These are phyloP conservation scores for Phania funesta DNA, from an alignment of 2,888 invertebrate species.

Conservation along the genomic window DNA sequence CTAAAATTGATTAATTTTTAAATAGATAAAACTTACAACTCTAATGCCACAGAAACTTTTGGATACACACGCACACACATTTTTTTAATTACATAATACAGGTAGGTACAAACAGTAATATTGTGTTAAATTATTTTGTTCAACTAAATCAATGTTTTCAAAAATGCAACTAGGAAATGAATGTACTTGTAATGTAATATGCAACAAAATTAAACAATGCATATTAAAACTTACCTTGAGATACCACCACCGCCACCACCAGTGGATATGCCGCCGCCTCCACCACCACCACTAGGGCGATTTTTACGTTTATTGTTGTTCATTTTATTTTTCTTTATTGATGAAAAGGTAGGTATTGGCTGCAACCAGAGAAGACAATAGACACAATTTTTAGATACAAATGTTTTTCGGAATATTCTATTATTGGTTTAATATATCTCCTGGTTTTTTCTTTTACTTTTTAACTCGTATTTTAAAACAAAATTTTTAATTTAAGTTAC, in stretches of 20 bases:
- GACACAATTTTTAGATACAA: slow-evolving; percentile 50
- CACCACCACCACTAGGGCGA: slow-evolving; percentile 84
- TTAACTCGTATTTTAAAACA: neutral
- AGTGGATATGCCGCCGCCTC: slow-evolving; percentile 65
- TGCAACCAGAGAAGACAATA: slow-evolving; percentile 55
- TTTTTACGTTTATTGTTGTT: slow-evolving; percentile 90
- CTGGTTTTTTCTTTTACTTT: neutral
- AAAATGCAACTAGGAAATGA: slow-evolving; percentile 40
- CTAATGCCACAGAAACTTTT: slow-evolving; percentile 25
- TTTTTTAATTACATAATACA: slow-evolving; percentile 51
- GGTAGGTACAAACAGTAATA: neutral
- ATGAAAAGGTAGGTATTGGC: slow-evolving; percentile 46
- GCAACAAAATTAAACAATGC: slow-evolving; percentile 12
- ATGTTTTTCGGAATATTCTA: slow-evolving; percentile 23
- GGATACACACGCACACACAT: slow-evolving; percentile 26
- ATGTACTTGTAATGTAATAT: slow-evolving; percentile 13
- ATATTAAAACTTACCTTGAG: slow-evolving; percentile 58
- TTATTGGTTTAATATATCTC: neutral
- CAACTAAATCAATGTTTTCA: neutral
- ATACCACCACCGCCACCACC: slow-evolving; percentile 71
- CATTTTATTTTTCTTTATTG: slow-evolving; percentile 63
- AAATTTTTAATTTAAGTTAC: slow-evolving; percentile 12
- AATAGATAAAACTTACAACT: slow-evolving; percentile 36
- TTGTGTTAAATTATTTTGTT: slow-evolving; percentile 23
- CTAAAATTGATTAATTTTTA: neutral